Base-by-base conservation (phyloP, 2,888 invertebrate species). In the Morpho helenor region DNA sequence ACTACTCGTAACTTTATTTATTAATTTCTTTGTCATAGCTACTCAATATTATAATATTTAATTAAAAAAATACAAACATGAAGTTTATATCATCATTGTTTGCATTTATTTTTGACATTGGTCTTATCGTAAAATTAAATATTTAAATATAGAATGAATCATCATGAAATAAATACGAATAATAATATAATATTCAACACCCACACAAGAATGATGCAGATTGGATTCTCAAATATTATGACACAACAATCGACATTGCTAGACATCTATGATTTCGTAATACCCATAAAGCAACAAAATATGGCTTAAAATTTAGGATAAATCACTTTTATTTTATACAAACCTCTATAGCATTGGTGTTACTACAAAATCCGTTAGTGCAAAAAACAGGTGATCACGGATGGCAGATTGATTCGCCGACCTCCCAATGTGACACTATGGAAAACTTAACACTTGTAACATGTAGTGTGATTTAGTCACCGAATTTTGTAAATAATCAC, bases 341-440 rank as follows among this genome's bases (percentile, higher is more conserved):
- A 78, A 88, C 88, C 87, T 87, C 62, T 85, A 87, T 82, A 87
- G 81, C 88, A 89, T 89, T 88, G 81, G 83, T 82, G 82, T 82
- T 83, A 55, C 42, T 56, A 56, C 50, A 42, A 48, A 49, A 56
- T 84, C 82, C 82, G 81, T 80, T 80, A 79, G 46, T 57, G 60
- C 57, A 52, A 54, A 51, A 31, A 75, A 76, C 74, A 73, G 77
- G 74, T 82, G 80, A 80, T 76, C 74, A 72, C 75, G 71, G 75
- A 69, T 71, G 57, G 53, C 53, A 56, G 49, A 56, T 49, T 52
- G 42, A 52, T 61, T 59, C 73, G 73, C 67, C 75, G 71, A 72
- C 68, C 67, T 66, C 69, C 68, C 67, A 67, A 59, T 68, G 64
- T 71, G 66, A 67, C 67, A 71, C 70, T 67, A 67, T 68, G 60